Base-by-base conservation (phyloP, 2,888 invertebrate genomes). In the Eilema caniola region DNA sequence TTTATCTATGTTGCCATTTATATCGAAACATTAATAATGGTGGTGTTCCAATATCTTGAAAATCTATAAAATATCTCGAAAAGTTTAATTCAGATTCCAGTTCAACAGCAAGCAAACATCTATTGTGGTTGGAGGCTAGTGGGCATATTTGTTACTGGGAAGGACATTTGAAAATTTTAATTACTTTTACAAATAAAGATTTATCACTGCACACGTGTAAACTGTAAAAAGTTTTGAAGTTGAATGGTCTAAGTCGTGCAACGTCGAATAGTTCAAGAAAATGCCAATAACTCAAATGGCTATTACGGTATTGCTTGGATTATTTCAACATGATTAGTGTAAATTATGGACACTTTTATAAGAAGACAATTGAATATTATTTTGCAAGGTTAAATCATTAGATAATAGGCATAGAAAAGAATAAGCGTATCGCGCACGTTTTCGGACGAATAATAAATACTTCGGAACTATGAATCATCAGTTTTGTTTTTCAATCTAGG, bases 401-500 rank as follows among this genome's bases (percentile, higher is more conserved):
- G 53, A 53, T 53, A 53, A 53, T 53, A 41, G 14, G 14, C 41
- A 53, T 53, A 10, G 53, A 53, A n/a, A 53, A n/a, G n/a, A n/a
- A 53, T 47, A 47, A 41, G 41, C 20, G 41, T 41, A 41, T 20
- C 20, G 47, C 47, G 7, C 8, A 47, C 47, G 47, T 47, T 47
- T 20, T 20, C 47, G 20, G 12, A 47, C 5, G 20, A 41, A 41
- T 41, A 41, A 41, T 41, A 41, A 41, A 14, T 41, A 47, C 47
- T 47, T 47, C 47, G n/a, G 53, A 47, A 53, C 20, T 53, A 53
- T 53, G 53, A 53, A 53, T 53, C 53, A 53, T 53, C 53, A 53
- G 53, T 53, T 53, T 12, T 66, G 11, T 37, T 37, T 1, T 11
- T 57, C 16, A 56, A 28, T 12, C 14, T 57, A 14, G 25, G 16